Evolutionary conservation across 2,113 vertebrate species (phyloP).

Genomic region (Carassius auratus): DNA sequence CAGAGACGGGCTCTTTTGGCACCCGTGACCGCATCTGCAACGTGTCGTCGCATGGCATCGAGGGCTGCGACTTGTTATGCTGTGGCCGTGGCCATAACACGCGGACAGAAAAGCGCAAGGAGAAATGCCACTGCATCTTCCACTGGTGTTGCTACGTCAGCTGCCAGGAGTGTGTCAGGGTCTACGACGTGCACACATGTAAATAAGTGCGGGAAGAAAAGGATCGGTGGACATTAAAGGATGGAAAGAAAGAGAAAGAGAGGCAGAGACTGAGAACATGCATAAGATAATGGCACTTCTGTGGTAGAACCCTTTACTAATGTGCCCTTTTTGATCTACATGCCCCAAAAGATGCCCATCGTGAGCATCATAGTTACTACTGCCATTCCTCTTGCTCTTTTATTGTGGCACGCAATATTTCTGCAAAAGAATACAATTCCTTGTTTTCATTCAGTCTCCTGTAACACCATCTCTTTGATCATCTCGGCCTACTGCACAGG

Average conservation of each 20-base stretch:
- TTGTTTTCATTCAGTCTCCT: constrained; percentile 45
- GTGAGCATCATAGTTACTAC: constrained; percentile 46
- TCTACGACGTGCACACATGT: constrained; percentile 97
- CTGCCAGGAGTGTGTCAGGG: constrained; percentile 93
- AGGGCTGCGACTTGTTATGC: constrained; percentile 96
- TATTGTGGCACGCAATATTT: not conserved
- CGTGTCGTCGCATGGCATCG: constrained; percentile 95
- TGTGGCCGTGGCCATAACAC: constrained; percentile 97
- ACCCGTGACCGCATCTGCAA: constrained; percentile 94
- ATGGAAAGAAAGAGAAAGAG: constrained; percentile 17
- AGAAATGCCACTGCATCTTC: constrained; percentile 99
- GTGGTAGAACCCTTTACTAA: constrained; percentile 54
- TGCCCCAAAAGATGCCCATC: constrained; percentile 34
- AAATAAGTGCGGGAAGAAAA: constrained; percentile 76
- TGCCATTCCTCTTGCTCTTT: constrained; percentile 25
- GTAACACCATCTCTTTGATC: constrained; percentile 56
- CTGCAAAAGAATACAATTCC: not conserved
- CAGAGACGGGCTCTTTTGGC: constrained; percentile 94
- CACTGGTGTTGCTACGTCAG: constrained; percentile 99
- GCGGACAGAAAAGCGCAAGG: constrained; percentile 95
- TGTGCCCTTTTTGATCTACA: constrained; percentile 47
- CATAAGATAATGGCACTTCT: constrained; percentile 62
- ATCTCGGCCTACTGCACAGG: constrained; percentile 36
- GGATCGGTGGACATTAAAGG: constrained; percentile 18
- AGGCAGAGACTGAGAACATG: constrained; percentile 29